phyloP scores from a whole-genome alignment of 1,140 invertebrate species.

The Callitettix versicolor region DNA sequence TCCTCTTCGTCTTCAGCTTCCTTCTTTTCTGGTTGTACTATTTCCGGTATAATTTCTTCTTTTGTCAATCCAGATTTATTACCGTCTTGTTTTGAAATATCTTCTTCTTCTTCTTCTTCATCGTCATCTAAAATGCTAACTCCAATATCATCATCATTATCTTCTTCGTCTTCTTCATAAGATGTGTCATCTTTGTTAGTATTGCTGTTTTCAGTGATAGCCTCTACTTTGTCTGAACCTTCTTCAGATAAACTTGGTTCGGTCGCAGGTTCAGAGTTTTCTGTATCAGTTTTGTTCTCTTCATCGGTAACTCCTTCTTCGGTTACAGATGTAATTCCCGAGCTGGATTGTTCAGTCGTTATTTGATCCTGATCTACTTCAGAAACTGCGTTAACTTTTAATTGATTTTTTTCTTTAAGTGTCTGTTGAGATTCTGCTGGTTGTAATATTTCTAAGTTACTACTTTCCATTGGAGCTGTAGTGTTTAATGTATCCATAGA shows the following conservation, averaged over 20 bases:
- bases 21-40: slow-evolving; percentile 24
- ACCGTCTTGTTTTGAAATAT: too few species aligned
- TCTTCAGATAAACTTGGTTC: not conserved
- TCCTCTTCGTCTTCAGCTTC: slow-evolving; percentile 23
- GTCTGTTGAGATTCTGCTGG: too few species aligned
- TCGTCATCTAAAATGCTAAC: slow-evolving; percentile 28
- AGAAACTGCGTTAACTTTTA: too few species aligned
- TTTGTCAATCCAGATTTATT: too few species aligned
- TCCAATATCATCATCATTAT: slow-evolving; percentile 11
- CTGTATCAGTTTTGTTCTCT: not conserved
- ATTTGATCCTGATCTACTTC: too few species aligned
- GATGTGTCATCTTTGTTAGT: slow-evolving; percentile 25
- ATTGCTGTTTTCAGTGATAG: slow-evolving; percentile 13
- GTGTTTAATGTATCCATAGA: too few species aligned
- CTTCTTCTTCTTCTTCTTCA: slow-evolving; percentile 24
- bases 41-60: slow-evolving; percentile 2
- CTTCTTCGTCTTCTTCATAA: slow-evolving; percentile 28
- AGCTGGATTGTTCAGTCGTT: too few species aligned
- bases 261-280: not conserved
- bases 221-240: slow-evolving; percentile 2
- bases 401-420: too few species aligned
- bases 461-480: too few species aligned
- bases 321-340: too few species aligned
- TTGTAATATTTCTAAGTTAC: too few species aligned
- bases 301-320: too few species aligned